These are phyloP conservation scores for Psilopogon haemacephalus DNA, from an alignment of 2,113 vertebrate genomes.

Conservation along the genomic window DNA sequence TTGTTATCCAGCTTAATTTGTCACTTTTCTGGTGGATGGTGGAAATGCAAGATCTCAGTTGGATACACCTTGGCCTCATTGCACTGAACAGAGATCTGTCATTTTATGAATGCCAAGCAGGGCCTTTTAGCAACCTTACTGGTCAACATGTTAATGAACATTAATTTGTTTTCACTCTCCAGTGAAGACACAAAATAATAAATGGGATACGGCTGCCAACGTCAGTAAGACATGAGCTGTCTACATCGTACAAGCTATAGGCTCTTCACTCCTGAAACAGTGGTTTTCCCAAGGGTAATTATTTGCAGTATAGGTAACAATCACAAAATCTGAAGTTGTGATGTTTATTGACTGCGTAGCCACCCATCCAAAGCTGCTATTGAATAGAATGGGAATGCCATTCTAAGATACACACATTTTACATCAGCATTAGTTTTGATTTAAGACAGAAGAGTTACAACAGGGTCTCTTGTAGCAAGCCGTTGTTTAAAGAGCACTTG, in stretches of 20 bases:
- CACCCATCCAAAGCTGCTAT: rapidly evolving
- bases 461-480: not conserved
- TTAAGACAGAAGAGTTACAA: not conserved
- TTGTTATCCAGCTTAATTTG: not conserved
- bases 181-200: not conserved
- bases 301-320: not conserved
- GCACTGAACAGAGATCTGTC: not conserved
- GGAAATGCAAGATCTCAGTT: not conserved
- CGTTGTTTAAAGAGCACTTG: not conserved
- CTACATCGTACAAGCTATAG: not conserved
- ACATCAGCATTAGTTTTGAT: not conserved
- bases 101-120: not conserved
- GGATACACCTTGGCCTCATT: not conserved
- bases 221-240: not conserved
- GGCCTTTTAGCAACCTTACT: not conserved
- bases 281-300: not conserved
- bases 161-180: not conserved
- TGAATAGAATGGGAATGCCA: not conserved
- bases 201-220: not conserved
- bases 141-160: not conserved
- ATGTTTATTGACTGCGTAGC: not conserved
- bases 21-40: not conserved
- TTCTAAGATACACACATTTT: not conserved
- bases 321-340: not conserved
- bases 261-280: not conserved